A percentile compares a stretch with the other conserved stretches of the same genome.
Evolutionary conservation across 2,888 invertebrate genomes (phyloP).

Genomic region (Xylota sylvarum): DNA sequence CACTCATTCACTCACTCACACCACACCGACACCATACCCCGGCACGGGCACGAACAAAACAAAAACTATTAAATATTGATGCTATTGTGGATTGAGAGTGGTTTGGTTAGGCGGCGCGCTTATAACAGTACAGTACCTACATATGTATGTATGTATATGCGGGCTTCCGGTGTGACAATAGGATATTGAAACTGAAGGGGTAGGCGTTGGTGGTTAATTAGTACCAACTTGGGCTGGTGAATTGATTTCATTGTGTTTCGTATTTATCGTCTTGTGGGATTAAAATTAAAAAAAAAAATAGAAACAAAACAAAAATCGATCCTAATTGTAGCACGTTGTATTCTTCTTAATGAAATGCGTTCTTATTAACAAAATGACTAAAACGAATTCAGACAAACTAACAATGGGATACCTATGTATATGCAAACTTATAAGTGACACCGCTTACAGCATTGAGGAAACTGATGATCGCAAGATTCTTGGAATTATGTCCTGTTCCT

Average conservation of each 20-base stretch:
- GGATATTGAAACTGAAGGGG: conserved; percentile 25
- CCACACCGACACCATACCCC: neutral
- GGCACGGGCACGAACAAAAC: neutral
- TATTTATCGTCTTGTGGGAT: neutral
- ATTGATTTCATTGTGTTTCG: neutral
- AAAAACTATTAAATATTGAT: conserved; percentile 52
- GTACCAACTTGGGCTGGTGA: neutral
- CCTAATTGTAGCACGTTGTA: too few relatives aligned
- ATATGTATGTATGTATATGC: neutral
- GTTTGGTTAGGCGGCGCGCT: neutral
- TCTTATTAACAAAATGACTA: too few relatives aligned
- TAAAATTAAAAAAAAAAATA: neutral
- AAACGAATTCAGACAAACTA: too few relatives aligned
- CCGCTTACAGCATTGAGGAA: too few relatives aligned
- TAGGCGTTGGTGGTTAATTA: neutral
- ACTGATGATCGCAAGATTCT: too few relatives aligned
- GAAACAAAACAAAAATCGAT: too few relatives aligned
- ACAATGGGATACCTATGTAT: too few relatives aligned
- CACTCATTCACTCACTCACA: conserved; percentile 43
- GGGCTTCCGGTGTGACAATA: conserved; percentile 37
- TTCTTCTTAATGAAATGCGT: too few relatives aligned
- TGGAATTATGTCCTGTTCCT: too few relatives aligned
- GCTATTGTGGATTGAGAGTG: conserved; percentile 13
- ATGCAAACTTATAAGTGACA: too few relatives aligned
- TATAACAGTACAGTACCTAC: neutral